These are phyloP conservation scores for Hipposideros larvatus DNA, from an alignment of 2,797 vertebrate species.

Conservation along the genomic window DNA sequence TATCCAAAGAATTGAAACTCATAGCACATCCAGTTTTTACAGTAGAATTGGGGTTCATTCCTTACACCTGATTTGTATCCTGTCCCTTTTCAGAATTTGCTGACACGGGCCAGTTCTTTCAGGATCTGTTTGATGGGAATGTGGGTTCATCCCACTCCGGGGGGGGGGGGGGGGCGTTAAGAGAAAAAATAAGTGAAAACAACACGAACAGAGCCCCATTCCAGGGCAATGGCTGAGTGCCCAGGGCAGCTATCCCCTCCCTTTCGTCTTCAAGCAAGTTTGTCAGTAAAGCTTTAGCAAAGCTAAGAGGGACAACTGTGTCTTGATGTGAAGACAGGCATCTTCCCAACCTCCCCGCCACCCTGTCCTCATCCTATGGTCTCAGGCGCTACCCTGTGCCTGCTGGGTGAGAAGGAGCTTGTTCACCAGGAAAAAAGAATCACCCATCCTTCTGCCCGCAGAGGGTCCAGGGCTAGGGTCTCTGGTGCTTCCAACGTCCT, in stretches of 20 bases:
- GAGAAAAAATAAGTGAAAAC: background rate
- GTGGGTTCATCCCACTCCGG: background rate
- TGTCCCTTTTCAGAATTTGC: background rate
- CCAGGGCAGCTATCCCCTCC: background rate
- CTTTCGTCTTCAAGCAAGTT: background rate
- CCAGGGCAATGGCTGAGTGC: fast-evolving
- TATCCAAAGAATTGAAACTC: conserved; percentile 74
- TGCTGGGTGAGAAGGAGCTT: background rate
- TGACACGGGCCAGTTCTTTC: background rate
- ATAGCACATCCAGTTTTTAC: background rate
- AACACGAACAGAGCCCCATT: fast-evolving
- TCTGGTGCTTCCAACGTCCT: conserved; percentile 64
- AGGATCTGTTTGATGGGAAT: background rate
- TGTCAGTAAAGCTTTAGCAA: background rate
- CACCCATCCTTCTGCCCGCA: background rate
- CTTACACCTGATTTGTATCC: background rate
- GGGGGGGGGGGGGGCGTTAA: background rate
- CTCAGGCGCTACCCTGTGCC: background rate
- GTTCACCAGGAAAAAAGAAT: background rate
- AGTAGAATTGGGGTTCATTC: background rate
- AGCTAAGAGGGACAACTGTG: background rate
- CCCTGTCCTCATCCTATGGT: fast-evolving
- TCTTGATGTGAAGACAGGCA: background rate
- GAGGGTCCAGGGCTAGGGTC: background rate
- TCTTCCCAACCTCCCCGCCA: background rate